These are phyloP conservation scores for Antheraea mylitta DNA, from an alignment of 1,140 invertebrate genomes.

Conservation along the genomic window DNA sequence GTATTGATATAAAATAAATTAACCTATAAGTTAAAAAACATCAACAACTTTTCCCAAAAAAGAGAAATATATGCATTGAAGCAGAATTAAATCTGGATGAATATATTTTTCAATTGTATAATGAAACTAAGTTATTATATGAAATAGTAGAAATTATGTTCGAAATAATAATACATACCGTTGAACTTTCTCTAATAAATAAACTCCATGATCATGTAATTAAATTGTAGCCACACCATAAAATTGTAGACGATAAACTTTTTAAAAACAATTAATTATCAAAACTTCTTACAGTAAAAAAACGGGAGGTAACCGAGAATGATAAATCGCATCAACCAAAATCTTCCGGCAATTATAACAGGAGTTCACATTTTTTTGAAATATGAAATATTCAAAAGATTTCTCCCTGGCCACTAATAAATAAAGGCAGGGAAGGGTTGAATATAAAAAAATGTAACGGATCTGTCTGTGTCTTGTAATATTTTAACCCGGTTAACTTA, in stretches of 20 bases:
- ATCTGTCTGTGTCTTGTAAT: conserved; percentile 66
- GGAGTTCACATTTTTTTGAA: conserved; percentile 40
- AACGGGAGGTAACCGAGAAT: background rate
- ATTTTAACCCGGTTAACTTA: conserved; percentile 75
- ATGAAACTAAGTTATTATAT: too few relatives aligned
- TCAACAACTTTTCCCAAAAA: too few relatives aligned
- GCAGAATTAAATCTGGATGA: too few relatives aligned
- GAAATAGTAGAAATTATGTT: too few relatives aligned
- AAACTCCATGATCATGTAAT: too few relatives aligned
- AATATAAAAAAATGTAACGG: conserved; percentile 65
- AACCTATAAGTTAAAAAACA: too few relatives aligned
- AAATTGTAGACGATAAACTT: background rate
- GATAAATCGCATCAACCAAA: conserved; percentile 26
- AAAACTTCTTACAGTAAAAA: background rate
- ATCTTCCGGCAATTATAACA: conserved; percentile 26
- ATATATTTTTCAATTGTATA: too few relatives aligned
- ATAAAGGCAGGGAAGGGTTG: conserved; percentile 62
- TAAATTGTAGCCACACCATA: too few relatives aligned
- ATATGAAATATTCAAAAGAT: conserved; percentile 55
- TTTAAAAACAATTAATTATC: background rate
- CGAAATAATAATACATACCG: too few relatives aligned
- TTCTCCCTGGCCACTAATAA: conserved; percentile 56
- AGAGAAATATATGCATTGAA: too few relatives aligned
- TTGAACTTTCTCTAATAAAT: too few relatives aligned
- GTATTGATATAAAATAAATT: too few relatives aligned